These are phyloP conservation scores for Macquaria australasica DNA, from an alignment of 2,113 vertebrate genomes.

Conservation along the genomic window DNA sequence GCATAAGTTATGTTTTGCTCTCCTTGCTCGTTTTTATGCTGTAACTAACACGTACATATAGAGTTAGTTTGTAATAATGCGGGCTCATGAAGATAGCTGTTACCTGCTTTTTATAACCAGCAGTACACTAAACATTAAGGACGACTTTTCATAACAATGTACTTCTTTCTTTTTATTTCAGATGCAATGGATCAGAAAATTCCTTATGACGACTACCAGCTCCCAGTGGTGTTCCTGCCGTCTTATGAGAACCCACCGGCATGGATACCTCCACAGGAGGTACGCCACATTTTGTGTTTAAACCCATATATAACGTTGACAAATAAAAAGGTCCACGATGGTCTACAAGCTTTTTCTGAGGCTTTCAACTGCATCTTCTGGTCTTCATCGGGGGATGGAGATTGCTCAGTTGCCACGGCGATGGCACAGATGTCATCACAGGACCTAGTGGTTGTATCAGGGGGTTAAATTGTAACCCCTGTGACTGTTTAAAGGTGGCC, in stretches of 20 bases:
- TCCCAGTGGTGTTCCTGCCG: slow-evolving; percentile 94
- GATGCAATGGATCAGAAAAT: slow-evolving; percentile 89
- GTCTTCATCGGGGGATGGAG: background rate
- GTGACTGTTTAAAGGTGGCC: background rate
- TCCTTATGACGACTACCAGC: slow-evolving; percentile 92
- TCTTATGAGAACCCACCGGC: slow-evolving; percentile 95
- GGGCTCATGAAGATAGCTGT: no score
- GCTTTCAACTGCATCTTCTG: background rate
- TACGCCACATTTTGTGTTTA: slow-evolving; percentile 53
- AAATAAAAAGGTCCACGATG: background rate
- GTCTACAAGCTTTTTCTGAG: background rate
- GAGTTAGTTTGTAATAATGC: background rate
- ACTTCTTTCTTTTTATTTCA: slow-evolving; percentile 1
- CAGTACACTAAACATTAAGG: accelerated
- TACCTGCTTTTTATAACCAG: no score
- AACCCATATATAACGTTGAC: background rate
- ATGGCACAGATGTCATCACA: background rate
- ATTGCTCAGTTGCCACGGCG: background rate
- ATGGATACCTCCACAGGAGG: slow-evolving; percentile 95
- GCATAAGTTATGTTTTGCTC: background rate
- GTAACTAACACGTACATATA: background rate
- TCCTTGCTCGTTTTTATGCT: background rate
- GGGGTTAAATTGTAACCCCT: background rate
- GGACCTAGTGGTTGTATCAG: background rate
- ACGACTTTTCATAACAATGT: background rate